Evolutionary conservation across 2,888 invertebrate species (phyloP), one percentile per base, ranked within the genome.

Genomic region (Zele albiditarsus): DNA sequence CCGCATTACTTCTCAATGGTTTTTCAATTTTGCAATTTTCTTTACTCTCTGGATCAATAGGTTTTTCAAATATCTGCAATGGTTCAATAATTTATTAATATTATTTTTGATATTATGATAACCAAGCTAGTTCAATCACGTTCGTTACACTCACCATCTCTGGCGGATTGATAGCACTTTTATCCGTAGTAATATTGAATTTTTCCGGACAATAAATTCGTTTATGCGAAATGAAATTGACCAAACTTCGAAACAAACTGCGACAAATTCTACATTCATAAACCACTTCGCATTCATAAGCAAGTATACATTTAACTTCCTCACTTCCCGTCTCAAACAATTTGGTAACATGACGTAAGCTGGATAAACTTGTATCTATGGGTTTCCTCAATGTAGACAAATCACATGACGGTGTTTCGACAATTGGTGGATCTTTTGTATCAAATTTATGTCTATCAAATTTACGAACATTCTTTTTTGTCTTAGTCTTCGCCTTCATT

Each of bases 161-260:
- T 80, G 88, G 85, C 80, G 90, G 87, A 79, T 90, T 90, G 62
- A 90, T 84, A 82, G 90, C 90, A 81, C 91, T 90, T 60, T 90
- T 90, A 84, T 91, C 90, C 73, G 89, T 77, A 3, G 89, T 88
- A 66, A 90, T 84, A 82, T 90, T 90, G 82, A 91, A 93, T 79
- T 91, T 91, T 74, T 92, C 91, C 80, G 89, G 91, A 85, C 97
- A 97, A 87, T 95, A 97, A 53, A 93, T 92, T 76, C 97, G 92
- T 90, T 98, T 98, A 88, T 98, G 98, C 46, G 96, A 94, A 81
- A 97, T 92, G 86, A 97, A 96, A 90, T 97, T 97, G 20, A 94
- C 94, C 79, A 97, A 90, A 87, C 96, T 96, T 81, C 97, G 92
- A 88, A 96, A 97, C 84, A 98, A 91, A 85, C 94, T 96, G 46